These are phyloP conservation scores for Amphimallon solstitiale DNA, from an alignment of 2,888 invertebrate genomes.

Conservation along the genomic window DNA sequence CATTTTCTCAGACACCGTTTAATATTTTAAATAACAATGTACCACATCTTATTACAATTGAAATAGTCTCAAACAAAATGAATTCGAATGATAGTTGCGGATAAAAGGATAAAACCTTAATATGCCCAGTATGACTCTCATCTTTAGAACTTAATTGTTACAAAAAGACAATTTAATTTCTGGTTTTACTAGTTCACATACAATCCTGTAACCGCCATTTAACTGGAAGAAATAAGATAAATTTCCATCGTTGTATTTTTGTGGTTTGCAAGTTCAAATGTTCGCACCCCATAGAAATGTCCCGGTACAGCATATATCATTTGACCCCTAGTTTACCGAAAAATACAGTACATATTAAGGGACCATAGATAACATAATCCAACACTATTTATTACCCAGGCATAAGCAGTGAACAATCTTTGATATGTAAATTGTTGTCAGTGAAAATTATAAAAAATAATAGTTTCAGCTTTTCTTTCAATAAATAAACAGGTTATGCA, in stretches of 20 bases:
- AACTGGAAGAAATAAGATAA: neutral
- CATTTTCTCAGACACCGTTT: too few relatives aligned
- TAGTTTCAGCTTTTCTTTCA: neutral
- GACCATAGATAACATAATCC: constrained; percentile 14
- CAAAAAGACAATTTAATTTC: constrained; percentile 6
- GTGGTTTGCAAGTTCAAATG: constrained; percentile 17
- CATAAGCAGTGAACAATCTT: neutral
- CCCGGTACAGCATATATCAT: constrained; percentile 15
- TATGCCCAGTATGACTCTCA: neutral
- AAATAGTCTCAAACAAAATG: too few relatives aligned
- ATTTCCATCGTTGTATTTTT: neutral
- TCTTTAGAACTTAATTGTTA: neutral
- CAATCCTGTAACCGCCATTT: constrained; percentile 25
- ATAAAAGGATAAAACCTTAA: too few relatives aligned
- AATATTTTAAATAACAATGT: too few relatives aligned
- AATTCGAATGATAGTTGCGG: too few relatives aligned
- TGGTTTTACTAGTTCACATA: constrained; percentile 19
- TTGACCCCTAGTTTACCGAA: constrained; percentile 8
- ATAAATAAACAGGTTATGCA: too few relatives aligned
- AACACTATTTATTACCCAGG: neutral
- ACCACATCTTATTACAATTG: too few relatives aligned
- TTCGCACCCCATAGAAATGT: constrained; percentile 26
- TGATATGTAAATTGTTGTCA: constrained; percentile 9
- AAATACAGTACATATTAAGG: neutral
- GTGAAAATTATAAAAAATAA: neutral